Conservation (phyloP, 2,797 vertebrate species). For the Buphagus erythrorhynchus region DNA sequence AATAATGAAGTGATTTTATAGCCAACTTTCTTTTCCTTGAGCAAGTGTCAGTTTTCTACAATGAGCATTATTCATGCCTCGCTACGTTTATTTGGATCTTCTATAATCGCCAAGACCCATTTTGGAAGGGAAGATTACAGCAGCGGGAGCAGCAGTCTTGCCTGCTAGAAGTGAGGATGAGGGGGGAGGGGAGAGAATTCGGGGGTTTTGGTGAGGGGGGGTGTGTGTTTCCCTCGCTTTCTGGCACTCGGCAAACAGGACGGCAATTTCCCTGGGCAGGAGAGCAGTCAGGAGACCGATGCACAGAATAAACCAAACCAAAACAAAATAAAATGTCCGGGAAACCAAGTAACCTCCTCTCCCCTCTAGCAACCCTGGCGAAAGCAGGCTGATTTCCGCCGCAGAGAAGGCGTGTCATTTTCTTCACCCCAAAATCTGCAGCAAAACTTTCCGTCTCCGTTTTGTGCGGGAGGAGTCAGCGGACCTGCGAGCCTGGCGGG, state of each 20-base stretch:
- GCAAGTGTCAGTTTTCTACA: conserved; percentile 80
- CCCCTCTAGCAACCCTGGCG: not conserved
- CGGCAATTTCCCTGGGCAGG: not conserved
- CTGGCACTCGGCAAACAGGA: not conserved
- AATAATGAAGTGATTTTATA: conserved; percentile 81
- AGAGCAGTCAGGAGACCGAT: not conserved
- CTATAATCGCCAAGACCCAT: conserved; percentile 69
- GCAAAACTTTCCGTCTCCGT: not conserved
- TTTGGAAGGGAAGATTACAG: conserved; percentile 73
- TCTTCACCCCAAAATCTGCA: not conserved
- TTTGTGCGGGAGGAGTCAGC: not conserved
- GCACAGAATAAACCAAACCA: not conserved
- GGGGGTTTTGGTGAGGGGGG: not conserved
- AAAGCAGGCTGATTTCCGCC: not conserved
- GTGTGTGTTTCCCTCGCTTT: not conserved
- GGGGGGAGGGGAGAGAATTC: not conserved
- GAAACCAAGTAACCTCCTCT: not conserved
- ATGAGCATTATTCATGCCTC: conserved; percentile 78
- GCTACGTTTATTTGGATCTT: conserved; percentile 76
- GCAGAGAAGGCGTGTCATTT: not conserved
- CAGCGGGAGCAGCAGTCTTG: conserved; percentile 21
- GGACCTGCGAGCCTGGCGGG: not conserved
- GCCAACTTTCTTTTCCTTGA: conserved; percentile 77
- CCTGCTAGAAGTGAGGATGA: not conserved
- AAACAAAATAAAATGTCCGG: not conserved